These are phyloP conservation scores for Drosophila triauraria DNA, from an alignment of 1,140 invertebrate genomes.

Conservation along the genomic window DNA sequence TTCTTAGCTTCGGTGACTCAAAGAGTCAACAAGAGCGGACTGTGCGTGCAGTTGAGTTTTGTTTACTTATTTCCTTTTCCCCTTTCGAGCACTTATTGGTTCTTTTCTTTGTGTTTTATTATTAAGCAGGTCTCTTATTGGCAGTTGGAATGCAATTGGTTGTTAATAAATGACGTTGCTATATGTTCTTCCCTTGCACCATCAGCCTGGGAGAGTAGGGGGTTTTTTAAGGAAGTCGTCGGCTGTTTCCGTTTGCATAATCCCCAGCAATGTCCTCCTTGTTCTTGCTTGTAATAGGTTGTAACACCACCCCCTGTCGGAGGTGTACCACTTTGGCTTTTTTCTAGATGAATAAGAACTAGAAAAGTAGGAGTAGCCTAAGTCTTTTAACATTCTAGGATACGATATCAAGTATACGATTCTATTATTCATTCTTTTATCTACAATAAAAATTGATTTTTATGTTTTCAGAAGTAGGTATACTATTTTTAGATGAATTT, in stretches of 20 bases:
- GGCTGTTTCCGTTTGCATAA: constrained; percentile 15
- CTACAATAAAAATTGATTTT: too few relatives aligned
- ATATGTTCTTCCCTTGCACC: background rate
- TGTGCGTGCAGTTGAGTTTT: constrained; percentile 20
- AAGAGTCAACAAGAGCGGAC: constrained; percentile 6
- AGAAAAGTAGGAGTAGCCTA: too few relatives aligned
- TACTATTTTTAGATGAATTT: too few relatives aligned
- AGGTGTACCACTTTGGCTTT: background rate
- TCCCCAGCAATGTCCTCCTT: constrained; percentile 9
- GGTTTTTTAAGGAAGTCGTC: constrained; percentile 24
- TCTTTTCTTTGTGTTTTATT: background rate
- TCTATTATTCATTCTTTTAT: too few relatives aligned
- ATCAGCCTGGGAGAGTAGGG: background rate
- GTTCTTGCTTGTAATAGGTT: constrained; percentile 2
- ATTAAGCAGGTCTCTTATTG: constrained; percentile 2
- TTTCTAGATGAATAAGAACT: background rate
- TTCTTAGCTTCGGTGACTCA: constrained; percentile 19
- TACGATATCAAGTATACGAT: too few relatives aligned
- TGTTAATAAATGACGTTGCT: background rate
- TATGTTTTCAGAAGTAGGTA: too few relatives aligned
- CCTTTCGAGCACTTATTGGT: background rate
- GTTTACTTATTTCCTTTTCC: constrained; percentile 18
- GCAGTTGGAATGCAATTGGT: background rate
- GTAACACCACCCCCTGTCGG: too few relatives aligned
- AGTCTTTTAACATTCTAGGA: too few relatives aligned